These are phyloP conservation scores for Pristionchus maxplancki DNA, from an alignment of 2,888 invertebrate genomes.

Conservation along the genomic window DNA sequence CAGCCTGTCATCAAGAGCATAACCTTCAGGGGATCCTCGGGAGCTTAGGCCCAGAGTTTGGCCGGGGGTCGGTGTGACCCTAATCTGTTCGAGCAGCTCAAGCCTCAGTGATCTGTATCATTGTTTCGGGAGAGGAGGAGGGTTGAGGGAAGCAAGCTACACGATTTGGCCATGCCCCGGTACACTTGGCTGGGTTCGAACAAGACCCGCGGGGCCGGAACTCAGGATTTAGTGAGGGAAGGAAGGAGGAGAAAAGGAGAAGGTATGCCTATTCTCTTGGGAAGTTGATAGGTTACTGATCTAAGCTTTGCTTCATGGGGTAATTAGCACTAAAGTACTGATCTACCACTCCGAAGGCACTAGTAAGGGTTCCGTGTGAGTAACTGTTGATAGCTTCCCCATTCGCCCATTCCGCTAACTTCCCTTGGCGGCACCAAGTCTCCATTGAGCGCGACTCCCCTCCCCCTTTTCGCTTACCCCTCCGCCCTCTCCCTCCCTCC, in stretches of 20 bases:
- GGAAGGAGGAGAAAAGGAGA: neutral
- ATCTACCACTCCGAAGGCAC: neutral
- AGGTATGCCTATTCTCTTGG: neutral
- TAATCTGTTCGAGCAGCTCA: too few relatives aligned
- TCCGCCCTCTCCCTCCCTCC: neutral
- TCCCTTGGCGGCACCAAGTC: neutral
- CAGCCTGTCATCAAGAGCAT: slow-evolving; percentile 31
- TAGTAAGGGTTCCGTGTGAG: too few relatives aligned
- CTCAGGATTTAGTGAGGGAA: slow-evolving; percentile 6
- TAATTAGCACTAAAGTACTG: too few relatives aligned
- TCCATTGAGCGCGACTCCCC: neutral
- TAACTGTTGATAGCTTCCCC: neutral
- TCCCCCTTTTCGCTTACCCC: neutral
- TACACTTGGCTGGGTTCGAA: slow-evolving; percentile 9
- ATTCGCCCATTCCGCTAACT: too few relatives aligned
- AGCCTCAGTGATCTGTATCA: slow-evolving; percentile 44
- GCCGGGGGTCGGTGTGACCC: neutral
- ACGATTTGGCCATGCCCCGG: neutral
- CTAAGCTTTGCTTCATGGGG: too few relatives aligned
- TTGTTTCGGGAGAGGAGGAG: neutral
- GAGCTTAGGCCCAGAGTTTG: neutral
- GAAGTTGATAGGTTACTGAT: neutral
- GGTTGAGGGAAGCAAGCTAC: neutral
- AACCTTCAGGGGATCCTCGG: slow-evolving; percentile 19
- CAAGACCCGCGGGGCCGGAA: slow-evolving; percentile 25